Conservation (phyloP, 2,888 invertebrate species). For the Antheraea assamensis region DNA sequence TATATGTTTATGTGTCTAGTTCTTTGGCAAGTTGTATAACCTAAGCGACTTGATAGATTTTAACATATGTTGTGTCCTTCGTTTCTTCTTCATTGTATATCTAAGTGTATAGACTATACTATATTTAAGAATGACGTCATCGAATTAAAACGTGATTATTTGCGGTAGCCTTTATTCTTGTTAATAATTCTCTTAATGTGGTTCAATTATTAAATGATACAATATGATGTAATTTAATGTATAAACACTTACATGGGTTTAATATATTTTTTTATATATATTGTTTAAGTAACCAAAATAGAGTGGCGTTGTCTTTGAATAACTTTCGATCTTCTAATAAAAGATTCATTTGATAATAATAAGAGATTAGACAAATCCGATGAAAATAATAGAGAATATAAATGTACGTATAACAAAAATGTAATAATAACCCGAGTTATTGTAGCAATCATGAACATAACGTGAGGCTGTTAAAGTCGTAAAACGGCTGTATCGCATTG, state of each 20-base stretch:
- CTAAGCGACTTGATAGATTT: too few species aligned
- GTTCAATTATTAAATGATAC: background rate
- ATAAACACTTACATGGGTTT: background rate
- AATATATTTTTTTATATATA: background rate
- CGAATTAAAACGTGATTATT: too few species aligned
- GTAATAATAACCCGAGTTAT: conserved; percentile 26
- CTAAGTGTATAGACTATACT: too few species aligned
- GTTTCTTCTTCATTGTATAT: too few species aligned
- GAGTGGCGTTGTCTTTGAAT: background rate
- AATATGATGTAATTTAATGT: background rate
- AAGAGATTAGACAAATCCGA: background rate
- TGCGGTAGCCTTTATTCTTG: too few species aligned
- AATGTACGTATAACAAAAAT: conserved; percentile 24
- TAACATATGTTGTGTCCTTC: too few species aligned
- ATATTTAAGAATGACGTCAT: too few species aligned
- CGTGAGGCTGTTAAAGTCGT: conserved; percentile 32
- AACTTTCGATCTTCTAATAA: background rate
- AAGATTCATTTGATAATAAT: background rate
- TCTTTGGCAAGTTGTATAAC: too few species aligned
- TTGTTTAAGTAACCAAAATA: background rate
- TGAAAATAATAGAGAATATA: background rate
- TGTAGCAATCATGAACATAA: conserved; percentile 20
- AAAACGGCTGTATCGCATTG: conserved; percentile 45
- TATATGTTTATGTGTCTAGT: too few species aligned
- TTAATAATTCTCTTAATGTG: background rate